phyloP scores from a whole-genome alignment of 2,113 vertebrate species.

The Macquaria ambigua region DNA sequence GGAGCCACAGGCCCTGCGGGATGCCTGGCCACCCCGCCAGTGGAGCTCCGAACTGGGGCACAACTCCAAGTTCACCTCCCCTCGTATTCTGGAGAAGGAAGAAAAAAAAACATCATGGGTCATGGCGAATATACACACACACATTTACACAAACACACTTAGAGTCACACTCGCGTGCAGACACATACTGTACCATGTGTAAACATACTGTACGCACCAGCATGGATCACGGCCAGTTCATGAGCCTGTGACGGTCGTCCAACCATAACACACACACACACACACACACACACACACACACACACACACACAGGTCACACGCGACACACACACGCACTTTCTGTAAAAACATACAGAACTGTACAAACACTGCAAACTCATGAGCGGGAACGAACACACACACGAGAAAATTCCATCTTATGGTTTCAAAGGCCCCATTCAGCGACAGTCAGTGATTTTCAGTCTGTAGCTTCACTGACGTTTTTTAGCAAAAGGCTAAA shows the following conservation, averaged over 20 bases:
- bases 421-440: slow-evolving; percentile 61
- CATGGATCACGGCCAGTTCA: slow-evolving; percentile 71
- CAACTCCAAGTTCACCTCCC: slow-evolving; percentile 28
- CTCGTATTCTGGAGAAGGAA: slow-evolving; percentile 14
- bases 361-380: slow-evolving; percentile 61
- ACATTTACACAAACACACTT: slow-evolving; percentile 44
- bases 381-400: slow-evolving; percentile 40
- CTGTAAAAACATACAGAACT: slow-evolving; percentile 74
- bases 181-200: slow-evolving; percentile 57
- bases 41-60: slow-evolving; percentile 32
- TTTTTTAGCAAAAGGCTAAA: background rate
- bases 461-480: background rate
- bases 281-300: slow-evolving; percentile 21
- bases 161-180: slow-evolving; percentile 34
- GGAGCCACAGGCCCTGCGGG: slow-evolving; percentile 51
- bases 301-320: slow-evolving; percentile 50
- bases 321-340: slow-evolving; percentile 47
- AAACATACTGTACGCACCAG: slow-evolving; percentile 73
- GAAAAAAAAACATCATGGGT: slow-evolving; percentile 43
- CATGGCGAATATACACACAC: slow-evolving; percentile 54
- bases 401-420: slow-evolving; percentile 40
- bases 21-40: slow-evolving; percentile 48
- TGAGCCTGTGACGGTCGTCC: slow-evolving; percentile 69
- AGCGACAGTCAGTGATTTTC: slow-evolving; percentile 12
- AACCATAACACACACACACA: slow-evolving; percentile 61